A percentile compares a stretch with the other conserved stretches of the same genome.
Evolutionary conservation across 2,888 invertebrate species (phyloP).

Genomic region (Serripes groenlandicus): DNA sequence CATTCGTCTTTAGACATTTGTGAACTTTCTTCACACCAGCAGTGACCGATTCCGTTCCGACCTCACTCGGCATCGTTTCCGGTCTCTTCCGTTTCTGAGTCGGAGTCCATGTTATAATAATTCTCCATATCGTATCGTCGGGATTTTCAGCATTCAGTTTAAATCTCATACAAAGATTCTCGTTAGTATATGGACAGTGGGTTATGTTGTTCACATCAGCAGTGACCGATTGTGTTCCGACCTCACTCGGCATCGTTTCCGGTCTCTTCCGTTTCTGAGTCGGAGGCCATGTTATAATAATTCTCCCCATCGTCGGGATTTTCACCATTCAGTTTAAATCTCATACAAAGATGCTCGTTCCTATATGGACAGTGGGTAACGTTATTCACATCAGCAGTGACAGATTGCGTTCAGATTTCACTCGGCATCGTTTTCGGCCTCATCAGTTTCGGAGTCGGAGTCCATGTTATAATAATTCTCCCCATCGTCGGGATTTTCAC

Average conservation of each 20-base stretch:
- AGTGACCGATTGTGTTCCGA: no score
- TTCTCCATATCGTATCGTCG: conserved; percentile 45
- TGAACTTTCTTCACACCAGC: conserved; percentile 63
- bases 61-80: no score
- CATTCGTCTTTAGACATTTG: conserved; percentile 63
- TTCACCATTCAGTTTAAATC: conserved; percentile 42
- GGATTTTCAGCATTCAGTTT: conserved; percentile 48
- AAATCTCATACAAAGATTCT: conserved; percentile 54
- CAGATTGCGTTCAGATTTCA: no score
- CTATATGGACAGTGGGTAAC: conserved; percentile 59
- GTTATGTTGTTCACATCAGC: conserved; percentile 61
- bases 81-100: conserved; percentile 19
- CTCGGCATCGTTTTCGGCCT: background rate
- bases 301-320: conserved; percentile 46
- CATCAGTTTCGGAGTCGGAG: conserved; percentile 19
- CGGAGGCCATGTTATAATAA: conserved; percentile 2
- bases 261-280: conserved; percentile 19
- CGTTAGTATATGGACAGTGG: conserved; percentile 62
- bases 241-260: no score
- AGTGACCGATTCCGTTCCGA: no score
- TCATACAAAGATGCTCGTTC: conserved; percentile 60
- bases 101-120: conserved; percentile 5
- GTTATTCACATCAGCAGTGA: conserved; percentile 67
- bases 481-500: conserved; percentile 47
- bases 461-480: conserved; percentile 25